phyloP scores from a whole-genome alignment of 2,888 invertebrate genomes.

The Ectemnius cavifrons region DNA sequence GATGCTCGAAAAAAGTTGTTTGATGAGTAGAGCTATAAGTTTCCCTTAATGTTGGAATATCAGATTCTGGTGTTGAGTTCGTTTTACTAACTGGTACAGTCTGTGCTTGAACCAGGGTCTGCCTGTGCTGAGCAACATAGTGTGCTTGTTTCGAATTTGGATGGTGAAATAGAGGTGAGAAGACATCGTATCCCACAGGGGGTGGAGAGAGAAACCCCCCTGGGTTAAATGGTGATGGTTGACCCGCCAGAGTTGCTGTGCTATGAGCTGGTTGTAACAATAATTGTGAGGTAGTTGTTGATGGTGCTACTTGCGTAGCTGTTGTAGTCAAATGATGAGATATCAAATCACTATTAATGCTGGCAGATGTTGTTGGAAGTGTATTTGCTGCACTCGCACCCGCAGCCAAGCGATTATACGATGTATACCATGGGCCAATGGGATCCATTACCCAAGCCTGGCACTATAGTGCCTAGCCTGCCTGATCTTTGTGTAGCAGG shows the following conservation, averaged over 20 bases:
- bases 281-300: conserved; percentile 84
- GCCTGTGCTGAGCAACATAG: conserved; percentile 86
- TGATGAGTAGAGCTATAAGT: conserved; percentile 82
- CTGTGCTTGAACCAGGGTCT: conserved; percentile 81
- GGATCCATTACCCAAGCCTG: conserved; percentile 86
- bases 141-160: conserved; percentile 85
- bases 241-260: conserved; percentile 81
- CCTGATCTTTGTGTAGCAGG: conserved; percentile 61
- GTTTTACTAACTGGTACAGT: conserved; percentile 72
- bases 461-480: conserved; percentile 66
- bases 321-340: conserved; percentile 78
- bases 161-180: conserved; percentile 90
- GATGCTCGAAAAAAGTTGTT: conserved; percentile 84
- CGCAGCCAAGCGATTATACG: conserved; percentile 89
- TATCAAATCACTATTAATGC: conserved; percentile 83
- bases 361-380: conserved; percentile 83
- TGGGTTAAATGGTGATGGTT: conserved; percentile 84
- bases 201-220: conserved; percentile 87
- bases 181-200: conserved; percentile 89
- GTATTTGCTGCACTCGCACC: conserved; percentile 81
- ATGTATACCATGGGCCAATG: conserved; percentile 92
- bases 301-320: conserved; percentile 78
- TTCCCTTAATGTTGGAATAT: conserved; percentile 81
- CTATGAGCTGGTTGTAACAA: conserved; percentile 84
- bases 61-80: conserved; percentile 80